Base-by-base conservation (phyloP, 2,113 vertebrate genomes). In the Syngnathus typhle region DNA sequence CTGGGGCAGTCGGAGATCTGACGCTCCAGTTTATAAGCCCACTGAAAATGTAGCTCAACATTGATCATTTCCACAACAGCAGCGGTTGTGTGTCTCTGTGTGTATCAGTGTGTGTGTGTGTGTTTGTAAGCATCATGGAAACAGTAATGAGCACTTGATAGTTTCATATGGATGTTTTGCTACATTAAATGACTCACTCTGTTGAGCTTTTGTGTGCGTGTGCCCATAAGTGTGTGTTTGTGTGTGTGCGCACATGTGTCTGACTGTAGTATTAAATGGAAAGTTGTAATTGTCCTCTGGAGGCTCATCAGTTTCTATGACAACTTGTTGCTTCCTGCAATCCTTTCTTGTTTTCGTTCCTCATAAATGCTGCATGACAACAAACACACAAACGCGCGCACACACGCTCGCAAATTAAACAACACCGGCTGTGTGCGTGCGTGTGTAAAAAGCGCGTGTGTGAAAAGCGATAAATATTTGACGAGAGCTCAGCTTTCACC, bases 381-480 rank as follows among this genome's bases (percentile, higher is more conserved):
- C 58, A 38, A 38, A 60, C 49, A 1, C 46, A 19, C 46, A n/a
- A 16, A n/a, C 18, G 19, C 56, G 5, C 58, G 19, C 18, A 19
- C 47, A 4, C 46, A 19, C 46, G 8, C 47, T 6, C 47, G 38
- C 56, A 37, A 32, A 37, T 59, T 37, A 59, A 49, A 18, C 47
- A 49, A 49, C 18, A 49, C 18, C 18, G 18, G 18, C 47, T 2
- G 6, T 49, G 18, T 49, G 7, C 15, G 37, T 67, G 58, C 54
- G 23, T 59, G 43, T 41, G 41, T 37, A 32, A 32, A 32, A 32
- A 32, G 27, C 3, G 38, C 39, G 44, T 65, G 63, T 5, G 44
- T 47, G 21, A 52, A n/a, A 21, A 51, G 55, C 69, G 65, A 56
- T 83, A 69, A 85, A 85, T 84, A 82, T 80, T 85, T 83, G 59